Evolutionary conservation across 2,113 vertebrate genomes (phyloP).

Genomic region (Rhombomys opimus): DNA sequence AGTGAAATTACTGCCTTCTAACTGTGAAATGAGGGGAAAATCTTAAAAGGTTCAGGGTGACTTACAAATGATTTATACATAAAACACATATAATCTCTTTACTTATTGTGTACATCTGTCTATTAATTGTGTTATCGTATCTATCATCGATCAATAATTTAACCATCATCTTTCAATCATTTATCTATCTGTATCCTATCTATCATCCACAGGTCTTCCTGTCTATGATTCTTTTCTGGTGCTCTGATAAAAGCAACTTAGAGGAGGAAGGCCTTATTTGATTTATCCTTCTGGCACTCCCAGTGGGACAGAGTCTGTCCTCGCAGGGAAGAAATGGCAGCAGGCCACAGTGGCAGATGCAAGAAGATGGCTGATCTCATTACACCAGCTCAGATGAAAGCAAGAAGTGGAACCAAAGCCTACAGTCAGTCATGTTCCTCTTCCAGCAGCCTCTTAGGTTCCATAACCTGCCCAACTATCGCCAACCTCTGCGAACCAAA

Average conservation of each 20-base stretch:
- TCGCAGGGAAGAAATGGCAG: no score
- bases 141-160: not conserved
- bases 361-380: not conserved
- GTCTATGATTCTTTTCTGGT: not conserved
- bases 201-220: not conserved
- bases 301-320: not conserved
- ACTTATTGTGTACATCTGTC: not conserved
- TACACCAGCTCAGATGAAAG: not conserved
- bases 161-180: not conserved
- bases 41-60: not conserved
- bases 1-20: conserved; percentile 14
- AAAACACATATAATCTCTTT: no score
- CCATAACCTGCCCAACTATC: not conserved
- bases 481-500: not conserved
- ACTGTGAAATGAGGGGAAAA: not conserved
- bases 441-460: not conserved
- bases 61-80: not conserved
- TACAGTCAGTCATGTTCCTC: no score
- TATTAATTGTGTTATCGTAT: not conserved
- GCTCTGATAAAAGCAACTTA: not conserved
- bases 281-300: no score
- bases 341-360: not conserved
- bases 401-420: not conserved
- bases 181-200: not conserved
- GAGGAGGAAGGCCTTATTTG: not conserved